Evolutionary conservation across 2,888 invertebrate genomes (phyloP).

Genomic region (Ferdinandea cuprea): DNA sequence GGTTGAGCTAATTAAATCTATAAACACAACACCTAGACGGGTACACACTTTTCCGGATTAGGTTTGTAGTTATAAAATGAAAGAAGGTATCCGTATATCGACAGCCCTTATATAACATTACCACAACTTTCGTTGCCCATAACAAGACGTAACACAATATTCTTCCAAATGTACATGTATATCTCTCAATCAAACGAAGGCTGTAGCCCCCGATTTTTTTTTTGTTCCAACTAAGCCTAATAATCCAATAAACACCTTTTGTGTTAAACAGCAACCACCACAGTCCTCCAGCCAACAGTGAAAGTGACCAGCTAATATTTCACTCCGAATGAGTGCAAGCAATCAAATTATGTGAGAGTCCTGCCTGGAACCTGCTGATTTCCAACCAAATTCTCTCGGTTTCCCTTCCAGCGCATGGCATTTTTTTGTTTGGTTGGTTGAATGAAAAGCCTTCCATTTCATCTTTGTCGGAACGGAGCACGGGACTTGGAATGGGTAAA

Average conservation of each 20-base stretch:
- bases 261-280: conserved; percentile 1
- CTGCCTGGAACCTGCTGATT: background rate
- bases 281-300: background rate
- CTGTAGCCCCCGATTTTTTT: no score
- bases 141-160: no score
- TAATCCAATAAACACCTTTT: conserved; percentile 42
- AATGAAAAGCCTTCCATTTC: background rate
- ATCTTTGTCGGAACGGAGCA: no score
- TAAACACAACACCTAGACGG: no score
- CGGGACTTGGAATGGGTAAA: conserved; percentile 34
- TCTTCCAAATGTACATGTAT: no score
- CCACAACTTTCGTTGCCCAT: no score
- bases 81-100: no score
- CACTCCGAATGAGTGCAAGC: conserved; percentile 58
- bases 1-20: no score
- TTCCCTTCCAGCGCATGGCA: conserved; percentile 22
- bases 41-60: no score
- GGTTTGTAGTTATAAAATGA: no score
- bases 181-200: background rate
- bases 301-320: conserved; percentile 27
- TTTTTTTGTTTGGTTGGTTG: background rate
- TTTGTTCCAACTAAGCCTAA: background rate
- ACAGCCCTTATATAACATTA: no score
- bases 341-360: conserved; percentile 4
- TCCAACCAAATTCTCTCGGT: background rate